These are phyloP conservation scores for Phenacoccus solenopsis DNA, from an alignment of 1,140 invertebrate species.

Conservation along the genomic window DNA sequence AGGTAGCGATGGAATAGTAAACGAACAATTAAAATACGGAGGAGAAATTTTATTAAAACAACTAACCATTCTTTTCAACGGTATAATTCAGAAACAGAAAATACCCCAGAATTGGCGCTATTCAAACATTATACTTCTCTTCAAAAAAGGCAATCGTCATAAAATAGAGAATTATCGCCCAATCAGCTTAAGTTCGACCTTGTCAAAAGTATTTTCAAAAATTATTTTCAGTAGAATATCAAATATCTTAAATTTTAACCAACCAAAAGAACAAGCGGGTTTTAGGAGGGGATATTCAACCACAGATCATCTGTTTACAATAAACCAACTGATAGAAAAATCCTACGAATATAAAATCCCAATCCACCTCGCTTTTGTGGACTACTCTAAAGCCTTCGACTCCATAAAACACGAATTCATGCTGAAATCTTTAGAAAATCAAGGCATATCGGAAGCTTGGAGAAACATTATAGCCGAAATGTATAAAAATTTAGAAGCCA, in stretches of 20 bases:
- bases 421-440: neutral
- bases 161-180: conserved; percentile 30
- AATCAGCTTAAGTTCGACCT: conserved; percentile 28
- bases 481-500: no score
- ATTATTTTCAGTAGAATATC: conserved; percentile 27
- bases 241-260: conserved; percentile 26
- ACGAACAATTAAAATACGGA: conserved; percentile 16
- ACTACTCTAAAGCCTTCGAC: conserved; percentile 20
- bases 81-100: conserved; percentile 23
- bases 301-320: conserved; percentile 20
- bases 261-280: conserved; percentile 31
- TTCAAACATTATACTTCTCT: conserved; percentile 29
- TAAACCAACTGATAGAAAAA: conserved; percentile 21
- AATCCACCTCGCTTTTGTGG: conserved; percentile 13
- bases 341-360: conserved; percentile 18
- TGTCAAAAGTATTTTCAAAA: conserved; percentile 28
- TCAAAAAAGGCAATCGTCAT: conserved; percentile 30
- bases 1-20: conserved; percentile 16
- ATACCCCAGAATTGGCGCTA: conserved; percentile 27
- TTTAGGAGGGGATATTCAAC: conserved; percentile 29
- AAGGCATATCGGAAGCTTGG: neutral
- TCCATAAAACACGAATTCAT: neutral
- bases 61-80: neutral
- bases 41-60: neutral
- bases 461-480: neutral